Evolutionary conservation across 2,113 vertebrate species (phyloP).

Genomic region (Megaceryle maxima): DNA sequence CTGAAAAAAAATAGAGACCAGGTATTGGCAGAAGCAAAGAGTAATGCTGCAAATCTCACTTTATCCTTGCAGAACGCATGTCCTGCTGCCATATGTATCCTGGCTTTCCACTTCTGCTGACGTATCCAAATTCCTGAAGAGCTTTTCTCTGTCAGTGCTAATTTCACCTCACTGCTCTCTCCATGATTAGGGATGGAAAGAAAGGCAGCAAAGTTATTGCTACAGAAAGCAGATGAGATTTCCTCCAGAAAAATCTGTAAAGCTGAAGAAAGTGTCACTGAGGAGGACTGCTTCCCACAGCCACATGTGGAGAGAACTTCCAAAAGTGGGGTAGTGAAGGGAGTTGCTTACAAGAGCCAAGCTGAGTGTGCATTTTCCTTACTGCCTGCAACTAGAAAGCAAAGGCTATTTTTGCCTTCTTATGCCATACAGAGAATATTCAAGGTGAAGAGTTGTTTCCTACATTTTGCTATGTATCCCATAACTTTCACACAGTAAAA

Average conservation of each 20-base stretch:
- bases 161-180: not conserved
- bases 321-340: not conserved
- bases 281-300: not conserved
- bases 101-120: conserved; percentile 23
- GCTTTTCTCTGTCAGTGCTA: not conserved
- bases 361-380: not conserved
- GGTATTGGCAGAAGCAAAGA: not conserved
- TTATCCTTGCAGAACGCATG: conserved; percentile 18
- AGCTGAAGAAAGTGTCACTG: not conserved
- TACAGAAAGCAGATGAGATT: not conserved
- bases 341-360: not conserved
- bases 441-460: not conserved
- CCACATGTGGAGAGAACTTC: not conserved
- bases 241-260: not conserved
- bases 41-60: conserved; percentile 2
- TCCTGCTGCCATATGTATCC: not conserved
- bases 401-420: not conserved
- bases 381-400: not conserved
- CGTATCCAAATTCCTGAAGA: not conserved
- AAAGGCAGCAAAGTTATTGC: not conserved
- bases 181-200: not conserved
- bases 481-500: not conserved
- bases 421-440: not conserved
- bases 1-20: not conserved
- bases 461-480: not conserved